Conservation (phyloP, 2,797 vertebrate species). For the Telmatherina bonti region DNA sequence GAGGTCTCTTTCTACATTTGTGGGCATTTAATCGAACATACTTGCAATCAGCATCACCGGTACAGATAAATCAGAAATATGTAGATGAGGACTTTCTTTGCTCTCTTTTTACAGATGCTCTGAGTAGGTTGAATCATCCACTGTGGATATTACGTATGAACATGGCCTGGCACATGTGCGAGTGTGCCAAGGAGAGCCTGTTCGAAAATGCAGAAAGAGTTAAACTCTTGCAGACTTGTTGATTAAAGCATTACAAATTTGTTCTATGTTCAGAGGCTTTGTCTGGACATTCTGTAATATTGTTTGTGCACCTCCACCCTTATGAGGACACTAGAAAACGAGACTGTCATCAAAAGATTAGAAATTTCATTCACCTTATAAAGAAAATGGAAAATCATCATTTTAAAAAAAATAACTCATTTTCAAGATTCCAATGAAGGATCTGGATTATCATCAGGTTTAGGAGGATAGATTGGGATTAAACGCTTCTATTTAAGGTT, state of each 20-base stretch:
- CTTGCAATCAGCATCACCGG: conserved; percentile 45
- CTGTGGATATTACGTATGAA: conserved; percentile 63
- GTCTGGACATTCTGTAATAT: conserved; percentile 8
- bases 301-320: conserved; percentile 25
- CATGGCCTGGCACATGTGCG: conserved; percentile 73
- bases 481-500: conserved; percentile 1
- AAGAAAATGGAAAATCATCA: neutral
- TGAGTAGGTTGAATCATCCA: conserved; percentile 49
- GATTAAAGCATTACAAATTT: conserved; percentile 53
- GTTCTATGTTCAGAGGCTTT: conserved; percentile 5
- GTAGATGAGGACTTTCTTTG: conserved; percentile 15
- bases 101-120: conserved; percentile 37
- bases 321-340: conserved; percentile 42
- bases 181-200: conserved; percentile 62
- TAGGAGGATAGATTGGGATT: conserved; percentile 8
- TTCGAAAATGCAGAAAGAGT: conserved; percentile 52
- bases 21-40: conserved; percentile 59
- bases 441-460: neutral
- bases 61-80: conserved; percentile 49
- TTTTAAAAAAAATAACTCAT: conserved; percentile 18
- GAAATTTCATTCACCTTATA: conserved; percentile 20
- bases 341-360: conserved; percentile 22
- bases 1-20: conserved; percentile 67
- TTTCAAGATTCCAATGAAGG: conserved; percentile 20
- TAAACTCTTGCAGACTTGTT: conserved; percentile 77